phyloP scores from a whole-genome alignment of 1,140 invertebrate species.

The Rhopalosiphum maidis region DNA sequence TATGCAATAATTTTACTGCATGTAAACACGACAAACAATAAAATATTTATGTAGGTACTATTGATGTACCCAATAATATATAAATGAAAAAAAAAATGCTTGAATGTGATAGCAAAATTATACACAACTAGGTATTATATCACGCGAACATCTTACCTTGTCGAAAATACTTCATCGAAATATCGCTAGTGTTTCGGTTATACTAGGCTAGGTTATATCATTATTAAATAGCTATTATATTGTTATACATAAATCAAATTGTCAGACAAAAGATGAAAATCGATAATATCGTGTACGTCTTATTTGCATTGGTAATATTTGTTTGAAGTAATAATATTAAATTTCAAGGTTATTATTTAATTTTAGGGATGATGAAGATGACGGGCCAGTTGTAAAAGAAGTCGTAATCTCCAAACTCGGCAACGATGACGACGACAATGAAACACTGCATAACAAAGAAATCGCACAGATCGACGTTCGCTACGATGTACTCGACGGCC shows the following conservation, averaged over 20 bases:
- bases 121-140: not conserved
- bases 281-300: not conserved
- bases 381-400: not conserved
- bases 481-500: conserved; percentile 18
- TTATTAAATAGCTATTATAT: not conserved
- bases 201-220: not conserved
- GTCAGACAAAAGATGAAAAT: not conserved
- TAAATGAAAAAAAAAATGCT: not conserved
- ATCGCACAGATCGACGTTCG: not conserved
- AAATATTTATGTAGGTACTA: not conserved
- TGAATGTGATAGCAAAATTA: conserved; percentile 13
- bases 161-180: not conserved
- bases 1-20: conserved; percentile 33
- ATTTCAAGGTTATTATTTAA: not conserved
- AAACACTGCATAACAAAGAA: not conserved
- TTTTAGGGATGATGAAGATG: conserved; percentile 32
- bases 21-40: conserved; percentile 20
- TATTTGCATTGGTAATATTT: not conserved
- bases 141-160: not conserved
- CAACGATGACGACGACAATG: not conserved
- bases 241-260: not conserved
- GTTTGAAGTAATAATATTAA: not conserved
- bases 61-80: conserved; percentile 5
- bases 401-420: not conserved
- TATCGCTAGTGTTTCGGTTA: not conserved